Evolutionary conservation across 2,797 vertebrate species (phyloP).

Genomic region (Sylvia borin): DNA sequence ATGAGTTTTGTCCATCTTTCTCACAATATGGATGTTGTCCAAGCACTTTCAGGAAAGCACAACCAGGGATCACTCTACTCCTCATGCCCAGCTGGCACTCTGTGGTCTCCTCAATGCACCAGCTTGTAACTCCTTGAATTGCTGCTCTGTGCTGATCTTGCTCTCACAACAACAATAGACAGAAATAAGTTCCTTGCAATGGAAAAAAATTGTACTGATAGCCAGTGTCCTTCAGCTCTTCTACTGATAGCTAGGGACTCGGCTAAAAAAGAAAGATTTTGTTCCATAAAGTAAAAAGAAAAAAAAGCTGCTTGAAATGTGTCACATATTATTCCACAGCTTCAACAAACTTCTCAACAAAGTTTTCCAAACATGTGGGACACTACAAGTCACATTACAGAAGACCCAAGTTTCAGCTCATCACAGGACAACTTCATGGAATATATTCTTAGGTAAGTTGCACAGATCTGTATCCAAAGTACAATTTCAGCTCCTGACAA

Average conservation of each 20-base stretch:
- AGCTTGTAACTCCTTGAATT: not conserved
- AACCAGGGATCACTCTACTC: not conserved
- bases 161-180: not conserved
- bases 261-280: not conserved
- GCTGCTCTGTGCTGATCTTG: not conserved
- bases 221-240: fast-evolving
- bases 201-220: not conserved
- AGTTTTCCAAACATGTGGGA: not conserved
- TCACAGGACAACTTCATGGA: not conserved
- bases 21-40: not conserved
- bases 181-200: not conserved
- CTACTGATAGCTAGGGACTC: not conserved
- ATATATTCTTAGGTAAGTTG: not conserved
- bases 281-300: not conserved
- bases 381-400: not conserved
- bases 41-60: not conserved
- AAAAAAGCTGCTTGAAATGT: not conserved
- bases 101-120: fast-evolving
- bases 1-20: not conserved
- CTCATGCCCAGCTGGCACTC: not conserved
- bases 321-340: not conserved
- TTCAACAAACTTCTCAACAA: not conserved
- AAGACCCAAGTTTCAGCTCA: not conserved
- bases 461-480: not conserved
- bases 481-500: not conserved